Conservation (phyloP, 2,888 invertebrate genomes). For the Limnephilus rhombicus region DNA sequence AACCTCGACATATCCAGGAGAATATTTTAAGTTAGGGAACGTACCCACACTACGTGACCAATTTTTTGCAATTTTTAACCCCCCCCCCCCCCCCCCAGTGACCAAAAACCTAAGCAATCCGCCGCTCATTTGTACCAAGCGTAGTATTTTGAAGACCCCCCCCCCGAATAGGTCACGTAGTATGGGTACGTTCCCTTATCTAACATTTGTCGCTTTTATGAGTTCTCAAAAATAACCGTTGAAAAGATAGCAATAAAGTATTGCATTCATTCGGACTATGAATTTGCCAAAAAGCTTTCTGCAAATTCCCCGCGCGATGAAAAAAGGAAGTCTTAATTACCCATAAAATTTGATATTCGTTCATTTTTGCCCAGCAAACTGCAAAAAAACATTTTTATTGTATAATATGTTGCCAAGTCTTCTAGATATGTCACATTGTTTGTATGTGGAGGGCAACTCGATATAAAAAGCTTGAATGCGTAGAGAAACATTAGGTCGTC, state of each 20-base stretch:
- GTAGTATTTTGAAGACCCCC: no score
- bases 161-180: no score
- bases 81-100: no score
- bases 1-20: not conserved
- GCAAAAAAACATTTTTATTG: conserved; percentile 10
- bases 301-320: not conserved
- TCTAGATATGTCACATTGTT: conserved; percentile 28
- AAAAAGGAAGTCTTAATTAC: not conserved
- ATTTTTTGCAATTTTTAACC: no score
- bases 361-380: conserved; percentile 8
- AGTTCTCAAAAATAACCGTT: not conserved
- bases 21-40: not conserved
- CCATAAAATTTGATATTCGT: conserved; percentile 4
- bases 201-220: not conserved
- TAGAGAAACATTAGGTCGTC: not conserved
- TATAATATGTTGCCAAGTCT: conserved; percentile 20
- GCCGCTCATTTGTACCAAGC: no score
- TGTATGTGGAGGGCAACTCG: conserved; percentile 2
- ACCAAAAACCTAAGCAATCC: no score
- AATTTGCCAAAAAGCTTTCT: not conserved
- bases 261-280: not conserved
- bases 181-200: no score
- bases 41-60: no score
- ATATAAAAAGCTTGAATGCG: not conserved
- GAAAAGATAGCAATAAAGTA: not conserved